Evolutionary conservation across 1,140 invertebrate genomes (phyloP).

Genomic region (Popillia japonica): DNA sequence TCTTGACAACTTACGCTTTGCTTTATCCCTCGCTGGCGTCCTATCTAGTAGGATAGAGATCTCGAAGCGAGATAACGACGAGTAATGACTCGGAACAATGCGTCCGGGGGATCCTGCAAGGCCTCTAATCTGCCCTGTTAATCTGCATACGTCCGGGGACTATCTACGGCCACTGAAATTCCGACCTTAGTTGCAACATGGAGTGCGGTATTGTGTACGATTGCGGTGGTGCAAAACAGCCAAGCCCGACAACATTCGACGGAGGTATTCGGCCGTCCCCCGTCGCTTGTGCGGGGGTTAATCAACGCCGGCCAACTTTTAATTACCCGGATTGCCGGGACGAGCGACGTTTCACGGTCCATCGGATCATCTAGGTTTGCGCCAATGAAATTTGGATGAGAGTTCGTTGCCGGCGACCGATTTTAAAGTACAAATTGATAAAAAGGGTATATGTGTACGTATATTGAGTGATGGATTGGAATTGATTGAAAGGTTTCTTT

Average conservation of each 20-base stretch:
- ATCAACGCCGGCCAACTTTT: constrained; percentile 8
- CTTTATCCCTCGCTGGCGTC: too few species aligned
- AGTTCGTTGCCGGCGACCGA: background rate
- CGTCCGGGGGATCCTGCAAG: constrained; percentile 20
- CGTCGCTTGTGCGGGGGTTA: background rate
- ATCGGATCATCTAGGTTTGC: background rate
- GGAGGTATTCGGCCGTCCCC: background rate
- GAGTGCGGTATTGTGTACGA: background rate
- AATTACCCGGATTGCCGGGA: constrained; percentile 12
- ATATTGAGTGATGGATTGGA: too few species aligned
- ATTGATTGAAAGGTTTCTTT: too few species aligned
- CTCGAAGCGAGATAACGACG: constrained; percentile 44
- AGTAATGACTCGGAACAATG: constrained; percentile 50
- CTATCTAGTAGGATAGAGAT: background rate
- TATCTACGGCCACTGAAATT: background rate
- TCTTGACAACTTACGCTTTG: too few species aligned
- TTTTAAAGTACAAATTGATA: too few species aligned
- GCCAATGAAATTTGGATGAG: constrained; percentile 1
- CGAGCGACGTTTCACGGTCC: background rate
- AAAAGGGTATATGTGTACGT: too few species aligned
- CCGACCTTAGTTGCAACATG: background rate
- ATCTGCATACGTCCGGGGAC: background rate
- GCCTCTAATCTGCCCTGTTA: constrained; percentile 41
- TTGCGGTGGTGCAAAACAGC: background rate
- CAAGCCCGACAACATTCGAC: background rate